Evolutionary conservation across 2,113 vertebrate genomes (phyloP).

Genomic region (Carassius gibelio): DNA sequence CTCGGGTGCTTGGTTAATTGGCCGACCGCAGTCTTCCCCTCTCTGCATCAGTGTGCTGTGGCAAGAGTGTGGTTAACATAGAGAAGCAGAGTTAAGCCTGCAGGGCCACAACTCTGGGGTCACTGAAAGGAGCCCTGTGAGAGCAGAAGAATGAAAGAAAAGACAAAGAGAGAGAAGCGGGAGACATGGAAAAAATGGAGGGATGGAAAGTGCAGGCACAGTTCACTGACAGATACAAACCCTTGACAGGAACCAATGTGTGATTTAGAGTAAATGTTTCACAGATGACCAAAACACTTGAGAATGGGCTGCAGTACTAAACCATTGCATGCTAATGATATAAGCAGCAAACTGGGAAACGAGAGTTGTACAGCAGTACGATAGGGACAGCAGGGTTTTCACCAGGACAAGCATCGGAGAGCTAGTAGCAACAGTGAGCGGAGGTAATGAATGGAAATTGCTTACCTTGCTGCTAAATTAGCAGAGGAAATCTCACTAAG

Average conservation of each 20-base stretch:
- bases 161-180: neutral
- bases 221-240: neutral
- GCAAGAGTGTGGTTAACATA: conserved; percentile 62
- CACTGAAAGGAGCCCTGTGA: conserved; percentile 58
- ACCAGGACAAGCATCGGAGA: conserved; percentile 40
- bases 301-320: neutral
- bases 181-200: conserved; percentile 7
- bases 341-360: conserved; percentile 21
- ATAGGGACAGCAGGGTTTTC: neutral
- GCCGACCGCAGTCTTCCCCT: conserved; percentile 74
- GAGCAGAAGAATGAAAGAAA: conserved; percentile 23
- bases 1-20: conserved; percentile 71
- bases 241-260: conserved; percentile 33
- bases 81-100: conserved; percentile 52
- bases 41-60: conserved; percentile 68
- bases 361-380: neutral
- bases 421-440: conserved; percentile 46
- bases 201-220: conserved; percentile 25
- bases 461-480: conserved; percentile 62
- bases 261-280: conserved; percentile 41
- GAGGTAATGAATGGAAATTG: conserved; percentile 48
- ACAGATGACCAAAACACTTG: conserved; percentile 39
- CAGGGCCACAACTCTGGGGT: conserved; percentile 61
- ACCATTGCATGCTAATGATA: conserved; percentile 16
- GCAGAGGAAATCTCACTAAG: conserved; percentile 63